Evolutionary conservation across 2,113 vertebrate genomes (phyloP).

Genomic region (Puntigrus tetrazona): DNA sequence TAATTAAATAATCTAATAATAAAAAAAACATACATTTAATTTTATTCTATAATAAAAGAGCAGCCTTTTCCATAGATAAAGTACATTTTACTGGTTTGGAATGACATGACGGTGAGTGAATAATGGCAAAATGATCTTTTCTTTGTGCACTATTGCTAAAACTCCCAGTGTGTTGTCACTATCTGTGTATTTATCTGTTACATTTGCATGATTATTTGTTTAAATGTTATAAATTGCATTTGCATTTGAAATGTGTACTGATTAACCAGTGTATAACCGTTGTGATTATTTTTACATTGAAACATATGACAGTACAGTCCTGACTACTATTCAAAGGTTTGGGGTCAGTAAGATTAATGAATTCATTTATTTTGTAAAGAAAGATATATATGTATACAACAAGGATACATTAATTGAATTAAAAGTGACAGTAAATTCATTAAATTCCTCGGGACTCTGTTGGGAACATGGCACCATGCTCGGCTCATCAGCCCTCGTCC

Average conservation of each 20-base stretch:
- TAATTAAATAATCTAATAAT: too few relatives aligned
- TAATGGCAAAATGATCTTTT: neutral
- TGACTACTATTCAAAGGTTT: neutral
- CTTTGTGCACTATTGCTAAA: neutral
- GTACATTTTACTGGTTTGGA: too few relatives aligned
- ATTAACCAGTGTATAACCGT: neutral
- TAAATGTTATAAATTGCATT: slow-evolving; percentile 19
- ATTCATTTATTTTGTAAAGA: neutral
- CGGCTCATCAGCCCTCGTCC: slow-evolving; percentile 28
- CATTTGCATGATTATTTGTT: neutral
- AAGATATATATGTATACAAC: neutral
- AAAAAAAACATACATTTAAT: too few relatives aligned
- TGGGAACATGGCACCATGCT: slow-evolving; percentile 31
- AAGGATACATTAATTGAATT: neutral
- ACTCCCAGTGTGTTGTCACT: slow-evolving; percentile 3
- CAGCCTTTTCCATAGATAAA: too few relatives aligned
- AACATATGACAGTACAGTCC: neutral
- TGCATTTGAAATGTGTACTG: slow-evolving; percentile 14
- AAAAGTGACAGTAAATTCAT: neutral
- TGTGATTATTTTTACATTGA: neutral
- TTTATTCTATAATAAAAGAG: too few relatives aligned
- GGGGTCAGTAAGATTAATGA: neutral
- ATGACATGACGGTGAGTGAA: neutral
- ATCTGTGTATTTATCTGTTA: neutral
- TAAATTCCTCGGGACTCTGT: slow-evolving; percentile 3